Conservation (phyloP, 2,888 invertebrate species). For the Platycnemis pennipes region DNA sequence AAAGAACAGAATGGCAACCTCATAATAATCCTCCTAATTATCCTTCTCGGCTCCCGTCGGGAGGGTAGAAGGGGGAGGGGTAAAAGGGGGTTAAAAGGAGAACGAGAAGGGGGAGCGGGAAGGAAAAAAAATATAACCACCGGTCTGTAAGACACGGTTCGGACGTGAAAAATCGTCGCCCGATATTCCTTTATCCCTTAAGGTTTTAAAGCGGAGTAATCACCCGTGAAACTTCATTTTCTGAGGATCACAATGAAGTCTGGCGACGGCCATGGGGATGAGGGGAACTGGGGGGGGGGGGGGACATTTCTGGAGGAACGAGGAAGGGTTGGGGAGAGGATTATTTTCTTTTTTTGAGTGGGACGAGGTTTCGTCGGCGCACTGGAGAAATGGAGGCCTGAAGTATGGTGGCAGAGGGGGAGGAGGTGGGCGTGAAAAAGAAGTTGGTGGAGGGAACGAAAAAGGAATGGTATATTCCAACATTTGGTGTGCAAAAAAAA, state of each 20-base stretch:
- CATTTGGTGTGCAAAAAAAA: constrained; percentile 35
- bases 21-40: constrained; percentile 39
- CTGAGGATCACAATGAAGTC: constrained; percentile 24
- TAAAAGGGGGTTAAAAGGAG: background rate
- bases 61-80: background rate
- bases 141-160: background rate
- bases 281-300: background rate
- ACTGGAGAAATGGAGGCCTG: background rate
- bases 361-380: too few relatives aligned
- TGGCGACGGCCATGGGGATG: background rate
- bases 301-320: background rate
- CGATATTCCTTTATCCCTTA: constrained; percentile 46
- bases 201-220: constrained; percentile 34
- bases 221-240: constrained; percentile 53
- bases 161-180: constrained; percentile 49
- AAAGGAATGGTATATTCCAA: background rate
- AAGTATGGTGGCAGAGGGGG: background rate
- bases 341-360: too few relatives aligned
- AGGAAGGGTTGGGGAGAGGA: too few relatives aligned
- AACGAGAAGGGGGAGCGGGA: background rate
- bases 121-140: background rate
- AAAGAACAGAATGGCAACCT: background rate
- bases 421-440: background rate
- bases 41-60: background rate
- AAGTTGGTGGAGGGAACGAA: background rate